Evolutionary conservation across 2,113 vertebrate species (phyloP), one percentile per base, ranked within the genome.

Genomic region (Varanus salvator): DNA sequence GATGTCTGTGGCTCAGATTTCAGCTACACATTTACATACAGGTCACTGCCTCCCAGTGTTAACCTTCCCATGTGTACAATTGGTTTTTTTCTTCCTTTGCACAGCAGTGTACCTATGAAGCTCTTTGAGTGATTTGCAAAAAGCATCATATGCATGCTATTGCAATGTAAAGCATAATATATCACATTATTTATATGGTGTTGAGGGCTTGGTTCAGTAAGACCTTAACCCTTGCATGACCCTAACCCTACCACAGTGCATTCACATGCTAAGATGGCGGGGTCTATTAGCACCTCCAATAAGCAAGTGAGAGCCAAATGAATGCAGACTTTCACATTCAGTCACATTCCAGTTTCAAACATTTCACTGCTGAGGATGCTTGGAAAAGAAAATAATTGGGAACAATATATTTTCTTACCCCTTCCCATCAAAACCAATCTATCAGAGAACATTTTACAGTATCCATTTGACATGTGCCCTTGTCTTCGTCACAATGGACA

Each of bases 401-500:
- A 68, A 85, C 23, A 7, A 75, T 15, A 14, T 38, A 80, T 89
- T 68, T 90, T 29, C 2, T 78, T 2, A 21, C 64, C 14, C 69
- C 27, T 76, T 34, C 25, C 48, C 80, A 38, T 52, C 54, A 31
- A 14, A 87, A 69, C n/a, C 27, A 48, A 11, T 60, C 66, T 86
- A 48, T 23, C 89, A 82, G 78, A 66, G n/a, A 31, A 25, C 76
- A 48, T 71, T 80, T 50, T 88, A 80, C 72, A 84, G 38, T 50
- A 0, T 0, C 1, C 0, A 57, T 64, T 8, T 0, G 0, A 11
- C 3, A 76, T 72, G 75, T 57, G 80, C 68, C 71, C 54, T 17
- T 85, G 78, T 48, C 25, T 78, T 44, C 17, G 0, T 92, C 1
- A 23, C 4, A n/a, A 80, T 82, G 64, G 78, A 92, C 88, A 80